Evolutionary conservation across 1,140 invertebrate species (phyloP), one percentile per base, ranked within the genome.

Genomic region (Lucilia sericata): DNA sequence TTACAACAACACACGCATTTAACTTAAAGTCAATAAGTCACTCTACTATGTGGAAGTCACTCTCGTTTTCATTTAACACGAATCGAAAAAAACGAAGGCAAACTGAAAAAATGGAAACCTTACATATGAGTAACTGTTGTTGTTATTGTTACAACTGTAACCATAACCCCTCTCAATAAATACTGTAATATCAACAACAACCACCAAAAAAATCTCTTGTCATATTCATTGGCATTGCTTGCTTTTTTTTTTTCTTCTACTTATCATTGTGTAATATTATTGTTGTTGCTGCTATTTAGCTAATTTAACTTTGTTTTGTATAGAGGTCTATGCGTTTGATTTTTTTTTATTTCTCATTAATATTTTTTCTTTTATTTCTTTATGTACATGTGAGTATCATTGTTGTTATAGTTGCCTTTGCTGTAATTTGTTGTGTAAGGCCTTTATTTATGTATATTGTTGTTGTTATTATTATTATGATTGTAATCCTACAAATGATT

Each of bases 111-210:
- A 21, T 30, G 74, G 74, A 21, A 34, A 36, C 74, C 74, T 76
- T 42, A 34, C 74, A 65, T 17, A 65, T 19, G 55, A 65, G 55
- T 65, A 65, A 9, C 13, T 19, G 55, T 65, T 19, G 55, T 65
- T 19, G 55, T 5, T 65, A 13, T 65, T 30, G 70, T 74, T 5
- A 21, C 7, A 21, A n/a, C 25, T 14, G 25, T 14, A 76, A 76
- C 74, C 74, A 76, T 76, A 42, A 76, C 74, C 74, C 74, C 74
- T 76, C 74, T n/a, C 74, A 76, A 76, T 76, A 36, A n/a, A 76
- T 76, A n/a, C 34, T 30, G 34, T 74, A 30, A 74, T 30, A 74
- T 14, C 25, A 21, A 2, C 9, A n/a, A n/a, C n/a, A n/a, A n/a
- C n/a, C 34, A 30, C 21, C 2, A 55, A 0, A 12, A 55, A 55